Evolutionary conservation across 2,888 invertebrate species (phyloP).

Genomic region (Eledona agricola): DNA sequence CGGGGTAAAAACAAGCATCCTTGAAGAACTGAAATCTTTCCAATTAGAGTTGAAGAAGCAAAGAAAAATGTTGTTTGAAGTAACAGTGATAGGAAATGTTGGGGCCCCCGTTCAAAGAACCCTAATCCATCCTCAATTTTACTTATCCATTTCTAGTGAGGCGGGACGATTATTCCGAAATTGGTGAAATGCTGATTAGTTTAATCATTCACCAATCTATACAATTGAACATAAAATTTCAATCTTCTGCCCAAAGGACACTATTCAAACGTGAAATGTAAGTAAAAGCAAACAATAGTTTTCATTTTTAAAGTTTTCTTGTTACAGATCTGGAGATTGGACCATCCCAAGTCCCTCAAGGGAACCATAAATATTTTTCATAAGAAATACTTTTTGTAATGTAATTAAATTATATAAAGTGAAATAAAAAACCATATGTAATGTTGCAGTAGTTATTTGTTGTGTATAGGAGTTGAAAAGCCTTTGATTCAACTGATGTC

Average conservation of each 20-base stretch:
- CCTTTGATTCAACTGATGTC: too few relatives aligned
- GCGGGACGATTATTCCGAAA: slow-evolving; percentile 14
- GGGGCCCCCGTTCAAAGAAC: slow-evolving; percentile 4
- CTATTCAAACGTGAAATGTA: slow-evolving; percentile 25
- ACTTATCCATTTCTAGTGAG: slow-evolving; percentile 6
- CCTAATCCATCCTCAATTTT: slow-evolving; percentile 4
- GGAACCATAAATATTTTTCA: slow-evolving; percentile 18
- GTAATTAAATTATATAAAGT: too few relatives aligned
- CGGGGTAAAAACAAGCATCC: slow-evolving; percentile 20
- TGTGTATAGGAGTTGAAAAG: too few relatives aligned
- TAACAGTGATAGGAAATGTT: slow-evolving; percentile 1
- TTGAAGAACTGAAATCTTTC: slow-evolving; percentile 17
- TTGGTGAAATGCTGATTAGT: slow-evolving; percentile 6
- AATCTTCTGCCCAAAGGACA: slow-evolving; percentile 6
- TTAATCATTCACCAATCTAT: slow-evolving; percentile 12
- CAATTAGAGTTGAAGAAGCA: slow-evolving; percentile 10
- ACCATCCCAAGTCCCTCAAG: slow-evolving; percentile 20
- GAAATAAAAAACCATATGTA: too few relatives aligned
- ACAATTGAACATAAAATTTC: slow-evolving; percentile 15
- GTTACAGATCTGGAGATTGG: slow-evolving; percentile 20
- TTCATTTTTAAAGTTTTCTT: slow-evolving; percentile 27
- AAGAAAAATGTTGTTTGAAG: slow-evolving; percentile 11
- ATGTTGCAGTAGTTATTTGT: too few relatives aligned
- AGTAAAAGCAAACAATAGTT: slow-evolving; percentile 28
- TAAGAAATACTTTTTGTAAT: slow-evolving; percentile 19